These are phyloP conservation scores for Daktulosphaira vitifoliae DNA, from an alignment of 1,140 invertebrate genomes.

Conservation along the genomic window DNA sequence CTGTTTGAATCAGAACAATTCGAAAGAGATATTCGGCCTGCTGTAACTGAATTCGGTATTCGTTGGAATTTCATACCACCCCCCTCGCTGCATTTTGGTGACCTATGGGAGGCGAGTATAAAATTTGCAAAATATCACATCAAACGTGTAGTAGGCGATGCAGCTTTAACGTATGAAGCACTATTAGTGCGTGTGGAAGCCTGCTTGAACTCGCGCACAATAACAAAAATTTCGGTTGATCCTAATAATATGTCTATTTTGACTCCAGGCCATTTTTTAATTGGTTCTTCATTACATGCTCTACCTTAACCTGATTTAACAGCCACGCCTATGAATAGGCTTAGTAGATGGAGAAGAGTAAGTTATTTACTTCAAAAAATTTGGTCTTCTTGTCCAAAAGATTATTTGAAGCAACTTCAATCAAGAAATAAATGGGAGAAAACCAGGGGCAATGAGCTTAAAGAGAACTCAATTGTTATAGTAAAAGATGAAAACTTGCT, in stretches of 20 bases:
- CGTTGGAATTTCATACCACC: constrained; percentile 39
- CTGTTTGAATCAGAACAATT: too few relatives aligned
- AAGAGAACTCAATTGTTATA: too few relatives aligned
- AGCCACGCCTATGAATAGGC: constrained; percentile 34
- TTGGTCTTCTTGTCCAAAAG: constrained; percentile 39
- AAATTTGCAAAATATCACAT: constrained; percentile 42
- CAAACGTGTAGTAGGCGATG: constrained; percentile 37
- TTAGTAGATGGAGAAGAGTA: constrained; percentile 34
- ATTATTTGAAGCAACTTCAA: constrained; percentile 40
- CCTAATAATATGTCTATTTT: constrained; percentile 39
- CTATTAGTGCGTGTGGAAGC: constrained; percentile 38
- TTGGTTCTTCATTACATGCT: constrained; percentile 31
- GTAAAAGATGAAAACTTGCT: neutral
- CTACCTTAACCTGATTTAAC: constrained; percentile 23
- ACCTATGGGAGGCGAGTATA: constrained; percentile 42
- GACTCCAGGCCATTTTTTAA: constrained; percentile 41
- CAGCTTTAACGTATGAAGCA: constrained; percentile 39
- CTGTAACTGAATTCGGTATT: neutral
- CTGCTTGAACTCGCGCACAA: constrained; percentile 42
- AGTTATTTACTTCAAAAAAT: constrained; percentile 37
- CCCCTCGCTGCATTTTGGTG: constrained; percentile 40
- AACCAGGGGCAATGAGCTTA: too few relatives aligned
- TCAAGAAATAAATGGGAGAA: constrained; percentile 39
- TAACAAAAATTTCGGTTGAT: constrained; percentile 40
- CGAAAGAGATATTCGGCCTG: too few relatives aligned